Evolutionary conservation across 2,113 vertebrate species (phyloP), one percentile per base, ranked within the genome.

Genomic region (Prionailurus viverrinus): DNA sequence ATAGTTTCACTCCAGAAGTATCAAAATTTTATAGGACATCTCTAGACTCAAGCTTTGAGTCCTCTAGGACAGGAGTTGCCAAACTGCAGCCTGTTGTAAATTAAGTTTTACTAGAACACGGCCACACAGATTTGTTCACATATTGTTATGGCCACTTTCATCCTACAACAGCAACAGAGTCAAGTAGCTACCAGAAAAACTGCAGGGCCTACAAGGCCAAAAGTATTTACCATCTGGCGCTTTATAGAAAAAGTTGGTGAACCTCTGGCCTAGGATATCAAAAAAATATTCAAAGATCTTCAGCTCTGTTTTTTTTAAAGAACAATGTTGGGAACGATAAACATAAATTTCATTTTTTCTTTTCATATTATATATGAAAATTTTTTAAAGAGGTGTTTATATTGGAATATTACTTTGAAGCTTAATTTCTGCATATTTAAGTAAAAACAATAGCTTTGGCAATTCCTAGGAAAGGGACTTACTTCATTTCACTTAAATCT

Each of bases 381-480:
- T 12, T 5, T 3, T 89, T 89, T 88, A 65, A 15, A 2, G 86
- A 7, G 27, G 66, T 36, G 66, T 94, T 82, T 73, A 90, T 53
- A 53, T 5, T 48, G 73, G 73, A 69, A 51, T 68, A 95, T 58
- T 82, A 94, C 90, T 97, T 96, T 98, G n/a, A 96, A 93, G 78
- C 55, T 95, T 61, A 80, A 81, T 6, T 95, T 61, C 45, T 79
- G 51, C 29, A 97, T 36, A 13, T 7, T n/a, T 81, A 55, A 48
- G 1, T 91, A 95, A 96, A 96, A 84, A 39, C 14, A 96, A 63
- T 6, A 45, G 21, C 31, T 94, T n/a, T 83, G 39, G 7, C 55
- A 80, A 55, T 85, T 91, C 51, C 78, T 94, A 82, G 73, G 55
- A 63, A 95, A 95, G 36, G 15, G 5, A 81, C 87, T 92, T 92